Evolutionary conservation across 1,140 invertebrate genomes (phyloP).

Genomic region (Berghia stephanieae): DNA sequence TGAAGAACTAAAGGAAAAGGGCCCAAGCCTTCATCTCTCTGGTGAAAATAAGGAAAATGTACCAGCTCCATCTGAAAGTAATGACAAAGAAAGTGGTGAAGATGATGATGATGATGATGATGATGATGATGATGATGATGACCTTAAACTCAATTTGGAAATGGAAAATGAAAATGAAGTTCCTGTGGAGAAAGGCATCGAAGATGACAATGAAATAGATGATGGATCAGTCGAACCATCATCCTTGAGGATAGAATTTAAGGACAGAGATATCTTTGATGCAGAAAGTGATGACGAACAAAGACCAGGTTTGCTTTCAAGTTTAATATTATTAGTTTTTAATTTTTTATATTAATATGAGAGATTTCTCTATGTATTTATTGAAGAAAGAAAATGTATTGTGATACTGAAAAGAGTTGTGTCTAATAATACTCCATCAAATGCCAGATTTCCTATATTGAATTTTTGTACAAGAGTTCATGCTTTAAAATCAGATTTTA

Average conservation of each 20-base stretch:
- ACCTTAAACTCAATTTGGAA: background rate
- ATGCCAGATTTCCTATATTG: too few species aligned
- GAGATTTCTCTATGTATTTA: too few species aligned
- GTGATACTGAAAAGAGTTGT: too few species aligned
- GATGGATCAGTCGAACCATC: background rate
- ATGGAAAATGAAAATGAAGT: background rate
- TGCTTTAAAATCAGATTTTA: too few species aligned
- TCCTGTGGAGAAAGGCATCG: background rate
- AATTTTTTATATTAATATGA: too few species aligned
- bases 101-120: conserved; percentile 10
- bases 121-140: background rate
- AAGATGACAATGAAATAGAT: too few species aligned
- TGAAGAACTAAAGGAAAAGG: background rate
- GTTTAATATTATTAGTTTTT: too few species aligned
- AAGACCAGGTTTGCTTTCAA: background rate
- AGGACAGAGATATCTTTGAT: conserved; percentile 17
- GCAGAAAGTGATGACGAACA: background rate
- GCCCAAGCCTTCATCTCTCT: background rate
- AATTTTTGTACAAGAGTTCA: too few species aligned
- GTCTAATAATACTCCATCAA: too few species aligned
- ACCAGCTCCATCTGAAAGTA: too few species aligned
- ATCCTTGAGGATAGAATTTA: background rate
- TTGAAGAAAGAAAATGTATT: too few species aligned
- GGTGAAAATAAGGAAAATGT: too few species aligned
- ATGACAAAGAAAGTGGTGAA: background rate